A percentile compares a stretch with the other conserved stretches of the same genome.
phyloP scores from a whole-genome alignment of 2,888 invertebrate species.

The Stenoptilia bipunctidactyla region DNA sequence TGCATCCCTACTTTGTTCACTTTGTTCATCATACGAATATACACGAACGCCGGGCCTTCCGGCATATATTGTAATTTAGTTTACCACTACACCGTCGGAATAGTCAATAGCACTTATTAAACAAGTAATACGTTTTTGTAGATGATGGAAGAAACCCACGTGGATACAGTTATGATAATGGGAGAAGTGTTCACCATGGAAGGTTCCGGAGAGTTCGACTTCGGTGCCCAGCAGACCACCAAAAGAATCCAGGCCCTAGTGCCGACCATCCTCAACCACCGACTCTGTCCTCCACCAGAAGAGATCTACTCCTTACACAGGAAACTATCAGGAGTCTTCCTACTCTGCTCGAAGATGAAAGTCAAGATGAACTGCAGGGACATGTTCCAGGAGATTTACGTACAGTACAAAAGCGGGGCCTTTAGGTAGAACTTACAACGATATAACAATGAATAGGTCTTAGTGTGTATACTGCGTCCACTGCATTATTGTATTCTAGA shows the following conservation, averaged over 20 bases:
- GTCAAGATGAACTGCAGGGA: conserved; percentile 84
- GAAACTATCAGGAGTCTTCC: conserved; percentile 95
- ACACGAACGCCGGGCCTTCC: no score
- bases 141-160: conserved; percentile 95
- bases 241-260: conserved; percentile 86
- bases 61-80: no score
- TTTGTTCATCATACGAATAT: no score
- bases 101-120: no score
- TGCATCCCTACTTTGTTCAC: no score
- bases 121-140: no score
- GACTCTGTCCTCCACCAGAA: conserved; percentile 97
- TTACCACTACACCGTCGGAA: no score
- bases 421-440: conserved; percentile 14
- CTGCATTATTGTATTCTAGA: no score
- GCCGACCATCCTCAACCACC: conserved; percentile 93
- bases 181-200: conserved; percentile 90
- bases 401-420: conserved; percentile 67
- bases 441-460: no score
- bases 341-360: conserved; percentile 89
- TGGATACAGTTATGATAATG: conserved; percentile 96
- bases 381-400: conserved; percentile 86
- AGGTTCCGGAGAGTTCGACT: conserved; percentile 84
- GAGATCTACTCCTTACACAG: conserved; percentile 98
- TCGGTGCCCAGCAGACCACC: conserved; percentile 85
- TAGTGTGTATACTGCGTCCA: no score